A percentile compares a stretch with the other conserved stretches of the same genome.
Evolutionary conservation across 2,797 vertebrate genomes (phyloP).

Genomic region (Rhabdophis nuchalis): DNA sequence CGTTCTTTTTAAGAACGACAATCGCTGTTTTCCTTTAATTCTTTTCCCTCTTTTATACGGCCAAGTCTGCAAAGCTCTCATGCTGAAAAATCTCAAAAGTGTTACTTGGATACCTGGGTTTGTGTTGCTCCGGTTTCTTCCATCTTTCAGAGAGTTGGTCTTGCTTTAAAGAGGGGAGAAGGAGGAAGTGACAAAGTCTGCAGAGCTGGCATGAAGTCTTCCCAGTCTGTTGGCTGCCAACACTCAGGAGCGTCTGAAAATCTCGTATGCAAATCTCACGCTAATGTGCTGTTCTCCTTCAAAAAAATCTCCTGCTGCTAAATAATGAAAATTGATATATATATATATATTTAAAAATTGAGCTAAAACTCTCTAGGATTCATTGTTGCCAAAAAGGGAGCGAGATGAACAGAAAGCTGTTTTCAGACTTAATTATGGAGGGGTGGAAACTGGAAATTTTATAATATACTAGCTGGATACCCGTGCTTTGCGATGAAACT

Average conservation of each 20-base stretch:
- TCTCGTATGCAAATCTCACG: constrained; percentile 5
- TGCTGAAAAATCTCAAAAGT: neutral
- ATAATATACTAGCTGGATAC: neutral
- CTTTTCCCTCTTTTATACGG: too few relatives aligned
- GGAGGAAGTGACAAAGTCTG: constrained; percentile 1
- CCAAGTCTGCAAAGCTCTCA: neutral
- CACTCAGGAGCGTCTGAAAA: neutral
- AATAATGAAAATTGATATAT: neutral
- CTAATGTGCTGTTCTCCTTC: constrained; percentile 8
- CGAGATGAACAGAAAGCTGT: neutral
- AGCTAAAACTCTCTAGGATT: neutral
- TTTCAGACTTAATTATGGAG: neutral
- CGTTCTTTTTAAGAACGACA: neutral
- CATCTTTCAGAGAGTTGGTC: neutral
- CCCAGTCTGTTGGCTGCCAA: constrained; percentile 16
- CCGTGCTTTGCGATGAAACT: too few relatives aligned
- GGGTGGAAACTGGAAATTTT: neutral
- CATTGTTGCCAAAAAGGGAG: neutral
- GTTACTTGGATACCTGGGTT: neutral
- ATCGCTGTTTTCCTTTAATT: neutral
- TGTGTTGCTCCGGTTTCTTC: neutral
- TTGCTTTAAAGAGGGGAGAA: neutral
- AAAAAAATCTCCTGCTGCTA: constrained; percentile 13
- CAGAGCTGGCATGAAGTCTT: constrained; percentile 9
- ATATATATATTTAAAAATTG: neutral